Percentiles rank a stretch among this genome's conserved stretches.
Evolutionary conservation across 1,140 invertebrate species (phyloP).

Genomic region (Probaryconus sp.): DNA sequence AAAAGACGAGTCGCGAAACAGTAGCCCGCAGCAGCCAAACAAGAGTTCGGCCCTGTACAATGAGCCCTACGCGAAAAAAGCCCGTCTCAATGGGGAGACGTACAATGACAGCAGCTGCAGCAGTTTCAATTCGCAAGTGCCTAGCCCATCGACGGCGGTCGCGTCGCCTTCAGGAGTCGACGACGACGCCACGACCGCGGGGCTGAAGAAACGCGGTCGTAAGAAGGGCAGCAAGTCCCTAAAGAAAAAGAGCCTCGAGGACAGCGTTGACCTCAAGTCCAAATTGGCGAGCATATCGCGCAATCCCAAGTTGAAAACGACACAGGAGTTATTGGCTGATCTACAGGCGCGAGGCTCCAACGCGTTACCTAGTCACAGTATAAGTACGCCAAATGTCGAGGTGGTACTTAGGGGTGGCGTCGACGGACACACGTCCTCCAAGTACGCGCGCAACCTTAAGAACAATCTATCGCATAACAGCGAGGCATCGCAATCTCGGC

Average conservation of each 20-base stretch:
- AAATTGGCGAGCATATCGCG: constrained; percentile 82
- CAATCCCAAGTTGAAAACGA: constrained; percentile 89
- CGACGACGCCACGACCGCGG: constrained; percentile 53
- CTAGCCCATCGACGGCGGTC: constrained; percentile 69
- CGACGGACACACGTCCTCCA: constrained; percentile 79
- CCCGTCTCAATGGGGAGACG: constrained; percentile 75
- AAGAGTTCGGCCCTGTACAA: constrained; percentile 35
- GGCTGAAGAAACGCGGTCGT: constrained; percentile 82
- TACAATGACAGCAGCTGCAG: constrained; percentile 52
- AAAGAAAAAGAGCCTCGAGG: constrained; percentile 78
- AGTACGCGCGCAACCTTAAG: constrained; percentile 79
- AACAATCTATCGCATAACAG: constrained; percentile 68
- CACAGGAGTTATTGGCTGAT: constrained; percentile 88
- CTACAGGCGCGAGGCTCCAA: constrained; percentile 82
- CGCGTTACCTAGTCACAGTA: constrained; percentile 73
- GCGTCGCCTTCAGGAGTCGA: constrained; percentile 31
- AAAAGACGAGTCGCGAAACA: constrained; percentile 75
- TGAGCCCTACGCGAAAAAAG: constrained; percentile 67
- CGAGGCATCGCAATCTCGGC: constrained; percentile 47
- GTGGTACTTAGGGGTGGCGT: constrained; percentile 68
- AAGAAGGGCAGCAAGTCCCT: constrained; percentile 84
- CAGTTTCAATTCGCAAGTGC: constrained; percentile 76
- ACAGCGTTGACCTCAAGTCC: constrained; percentile 82
- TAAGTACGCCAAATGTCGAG: constrained; percentile 71
- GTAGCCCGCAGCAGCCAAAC: constrained; percentile 1